phyloP scores from a whole-genome alignment of 2,888 invertebrate genomes.

The Balanococcus diminutus region DNA sequence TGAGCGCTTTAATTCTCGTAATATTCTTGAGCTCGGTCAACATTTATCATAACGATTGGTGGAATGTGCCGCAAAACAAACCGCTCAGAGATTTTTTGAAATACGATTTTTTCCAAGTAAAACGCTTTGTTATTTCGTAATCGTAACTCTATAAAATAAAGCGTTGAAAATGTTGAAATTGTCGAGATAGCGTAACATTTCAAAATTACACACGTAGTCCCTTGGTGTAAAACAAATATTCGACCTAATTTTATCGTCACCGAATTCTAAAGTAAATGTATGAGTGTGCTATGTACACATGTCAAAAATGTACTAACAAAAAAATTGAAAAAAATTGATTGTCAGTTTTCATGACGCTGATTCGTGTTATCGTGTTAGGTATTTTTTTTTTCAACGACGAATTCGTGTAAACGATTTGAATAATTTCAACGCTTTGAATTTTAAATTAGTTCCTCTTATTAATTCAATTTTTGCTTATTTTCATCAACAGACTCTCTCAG shows the following conservation, averaged over 20 bases:
- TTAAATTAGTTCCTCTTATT: conserved; percentile 47
- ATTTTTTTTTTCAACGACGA: background rate
- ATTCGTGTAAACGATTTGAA: background rate
- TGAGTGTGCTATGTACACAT: background rate
- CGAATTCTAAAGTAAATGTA: background rate
- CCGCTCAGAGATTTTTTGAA: conserved; percentile 98
- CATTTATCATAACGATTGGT: conserved; percentile 98
- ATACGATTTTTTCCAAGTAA: conserved; percentile 99
- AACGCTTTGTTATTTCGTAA: background rate
- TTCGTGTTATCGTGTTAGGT: background rate
- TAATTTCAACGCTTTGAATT: background rate
- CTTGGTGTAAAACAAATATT: too few relatives aligned
- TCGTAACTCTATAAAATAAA: background rate
- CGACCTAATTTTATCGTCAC: background rate
- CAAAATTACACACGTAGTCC: too few relatives aligned
- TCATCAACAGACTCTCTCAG: conserved; percentile 85
- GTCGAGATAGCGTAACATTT: background rate
- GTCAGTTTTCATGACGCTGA: background rate
- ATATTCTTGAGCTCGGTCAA: conserved; percentile 86
- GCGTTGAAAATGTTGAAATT: background rate
- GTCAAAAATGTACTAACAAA: background rate
- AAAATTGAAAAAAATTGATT: background rate
- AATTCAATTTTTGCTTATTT: conserved; percentile 63
- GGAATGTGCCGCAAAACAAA: conserved; percentile 92
- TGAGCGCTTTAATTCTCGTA: conserved; percentile 93